Evolutionary conservation across 2,797 vertebrate species (phyloP), one percentile per base, ranked within the genome.

Genomic region (Sebastes flavidus): DNA sequence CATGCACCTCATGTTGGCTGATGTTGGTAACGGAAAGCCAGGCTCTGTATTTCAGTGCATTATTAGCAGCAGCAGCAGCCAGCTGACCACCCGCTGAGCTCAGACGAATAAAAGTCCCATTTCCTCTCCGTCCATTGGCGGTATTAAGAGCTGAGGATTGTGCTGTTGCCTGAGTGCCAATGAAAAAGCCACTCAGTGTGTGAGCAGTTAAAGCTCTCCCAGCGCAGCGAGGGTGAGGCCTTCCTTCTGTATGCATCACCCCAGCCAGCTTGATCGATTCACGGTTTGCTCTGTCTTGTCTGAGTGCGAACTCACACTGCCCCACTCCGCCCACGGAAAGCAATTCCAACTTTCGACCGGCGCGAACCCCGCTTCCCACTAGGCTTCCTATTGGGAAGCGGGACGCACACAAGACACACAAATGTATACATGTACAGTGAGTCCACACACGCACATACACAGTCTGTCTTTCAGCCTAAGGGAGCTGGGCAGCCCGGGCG

Each of bases 221-320:
- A 80, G 81, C 78, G 29, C 87, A 88, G 87, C 58, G 6, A 86
- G 93, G 84, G 80, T 71, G 71, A 92, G 90, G 85, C 85, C 82
- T 81, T 86, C 81, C 85, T 87, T 90, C 87, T 89, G 92, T 88
- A 94, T 93, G 93, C 92, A 91, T 91, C 91, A 74, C 82, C 84
- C 84, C 65, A 59, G 86, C 77, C 88, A 72, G 88, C 87, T 66
- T 86, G 91, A 95, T 96, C 93, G 93, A 95, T 96, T 94, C 90
- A 77, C 79, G 91, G 90, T 94, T 94, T 94, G 89, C 90, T 87
- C 82, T 72, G 89, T 88, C 91, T 92, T 87, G 89, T 93, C 90
- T 86, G 77, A 88, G 87, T 89, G 86, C 84, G 82, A 86, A 88
- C 89, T 91, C 83, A 79, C 87, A 73, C 81, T 82, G 88, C 75